phyloP scores from a whole-genome alignment of 2,113 vertebrate species.

The Rhagologus leucostigma region DNA sequence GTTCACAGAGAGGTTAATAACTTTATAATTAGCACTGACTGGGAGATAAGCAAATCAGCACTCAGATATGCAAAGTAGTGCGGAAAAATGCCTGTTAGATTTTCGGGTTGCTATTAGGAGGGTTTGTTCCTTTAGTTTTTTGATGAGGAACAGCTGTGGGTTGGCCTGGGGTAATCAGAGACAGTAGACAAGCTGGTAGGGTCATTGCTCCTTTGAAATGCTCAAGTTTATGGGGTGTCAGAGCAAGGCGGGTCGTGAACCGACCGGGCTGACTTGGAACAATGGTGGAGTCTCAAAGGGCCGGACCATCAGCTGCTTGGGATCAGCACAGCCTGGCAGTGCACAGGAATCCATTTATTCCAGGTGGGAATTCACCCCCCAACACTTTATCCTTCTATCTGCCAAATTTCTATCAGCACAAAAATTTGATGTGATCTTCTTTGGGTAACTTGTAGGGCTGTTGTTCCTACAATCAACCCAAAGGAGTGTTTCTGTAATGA shows the following conservation, averaged over 20 bases:
- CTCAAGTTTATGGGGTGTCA: slow-evolving; percentile 21
- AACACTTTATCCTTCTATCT: background rate
- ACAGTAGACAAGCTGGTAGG: slow-evolving; percentile 14
- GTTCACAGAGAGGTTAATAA: slow-evolving; percentile 49
- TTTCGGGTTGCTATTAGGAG: background rate
- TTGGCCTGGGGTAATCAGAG: slow-evolving; percentile 19
- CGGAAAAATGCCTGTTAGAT: background rate
- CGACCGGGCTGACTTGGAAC: background rate
- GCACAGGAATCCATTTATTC: background rate
- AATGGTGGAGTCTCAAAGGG: background rate
- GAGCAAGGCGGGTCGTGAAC: background rate
- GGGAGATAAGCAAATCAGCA: slow-evolving; percentile 15
- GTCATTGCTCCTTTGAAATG: slow-evolving; percentile 37
- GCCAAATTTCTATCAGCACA: background rate
- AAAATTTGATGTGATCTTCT: background rate
- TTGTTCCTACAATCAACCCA: background rate
- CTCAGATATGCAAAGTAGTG: background rate
- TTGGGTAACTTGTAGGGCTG: background rate
- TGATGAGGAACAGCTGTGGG: background rate
- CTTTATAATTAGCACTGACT: slow-evolving; percentile 14
- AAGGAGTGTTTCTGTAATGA: background rate
- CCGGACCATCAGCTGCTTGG: background rate
- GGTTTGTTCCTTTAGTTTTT: background rate
- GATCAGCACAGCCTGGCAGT: background rate
- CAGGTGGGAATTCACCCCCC: background rate